These are phyloP conservation scores for Trichacis sp. DNA, from an alignment of 2,888 invertebrate genomes.

Conservation along the genomic window DNA sequence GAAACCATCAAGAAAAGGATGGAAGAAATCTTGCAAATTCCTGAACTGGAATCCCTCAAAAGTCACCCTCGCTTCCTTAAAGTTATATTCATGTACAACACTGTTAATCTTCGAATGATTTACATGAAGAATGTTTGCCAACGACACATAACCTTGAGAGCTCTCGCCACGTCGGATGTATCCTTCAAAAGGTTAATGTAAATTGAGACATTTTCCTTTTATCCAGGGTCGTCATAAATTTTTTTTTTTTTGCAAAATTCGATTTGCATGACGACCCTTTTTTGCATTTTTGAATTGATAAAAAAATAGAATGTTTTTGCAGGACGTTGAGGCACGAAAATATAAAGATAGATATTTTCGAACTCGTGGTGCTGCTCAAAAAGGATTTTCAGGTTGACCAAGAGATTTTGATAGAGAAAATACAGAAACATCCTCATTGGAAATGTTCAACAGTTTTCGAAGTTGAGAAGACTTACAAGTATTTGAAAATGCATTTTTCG, in stretches of 20 bases:
- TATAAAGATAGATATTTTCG: background rate
- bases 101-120: slow-evolving; percentile 71
- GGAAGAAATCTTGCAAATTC: slow-evolving; percentile 71
- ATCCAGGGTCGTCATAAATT: too few species aligned
- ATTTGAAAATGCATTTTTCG: slow-evolving; percentile 71
- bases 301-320: background rate
- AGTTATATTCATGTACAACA: too few species aligned
- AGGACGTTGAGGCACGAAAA: slow-evolving; percentile 20
- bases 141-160: slow-evolving; percentile 68
- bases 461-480: slow-evolving; percentile 74
- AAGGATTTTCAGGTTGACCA: slow-evolving; percentile 35
- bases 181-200: too few species aligned
- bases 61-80: slow-evolving; percentile 75
- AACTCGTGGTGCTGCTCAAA: slow-evolving; percentile 35
- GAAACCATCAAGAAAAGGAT: slow-evolving; percentile 74
- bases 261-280: too few species aligned
- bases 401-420: slow-evolving; percentile 48
- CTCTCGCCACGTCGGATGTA: slow-evolving; percentile 68
- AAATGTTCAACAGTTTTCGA: slow-evolving; percentile 74
- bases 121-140: slow-evolving; percentile 70
- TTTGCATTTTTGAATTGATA: background rate
- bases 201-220: too few species aligned
- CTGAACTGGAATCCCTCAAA: slow-evolving; percentile 74
- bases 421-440: slow-evolving; percentile 76
- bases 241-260: too few species aligned